Conservation (phyloP, 2,113 vertebrate genomes). For the Limnothrissa miodon region DNA sequence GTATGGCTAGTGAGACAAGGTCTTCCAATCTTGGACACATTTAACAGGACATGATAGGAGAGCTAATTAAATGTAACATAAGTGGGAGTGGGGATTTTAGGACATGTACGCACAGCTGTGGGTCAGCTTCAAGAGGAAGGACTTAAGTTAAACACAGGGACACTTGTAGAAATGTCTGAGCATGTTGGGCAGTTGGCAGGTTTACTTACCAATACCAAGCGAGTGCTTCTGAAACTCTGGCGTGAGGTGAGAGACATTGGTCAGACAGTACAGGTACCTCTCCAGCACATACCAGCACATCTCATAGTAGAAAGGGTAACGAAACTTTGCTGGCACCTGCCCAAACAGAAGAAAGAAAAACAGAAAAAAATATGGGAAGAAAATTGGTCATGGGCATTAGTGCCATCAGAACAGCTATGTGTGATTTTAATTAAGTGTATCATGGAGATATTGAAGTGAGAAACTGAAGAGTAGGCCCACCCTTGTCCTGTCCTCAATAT, state of each 20-base stretch:
- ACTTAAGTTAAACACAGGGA: background rate
- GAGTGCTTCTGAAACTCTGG: constrained; percentile 96
- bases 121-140: no score
- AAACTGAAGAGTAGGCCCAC: constrained; percentile 63
- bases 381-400: background rate
- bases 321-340: constrained; percentile 95
- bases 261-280: constrained; percentile 93
- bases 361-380: background rate
- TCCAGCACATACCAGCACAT: constrained; percentile 99
- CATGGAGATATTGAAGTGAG: background rate
- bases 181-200: no score
- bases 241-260: constrained; percentile 87
- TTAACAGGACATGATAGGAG: background rate
- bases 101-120: no score
- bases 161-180: background rate
- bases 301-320: constrained; percentile 97
- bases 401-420: background rate
- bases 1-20: background rate
- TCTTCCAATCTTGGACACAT: background rate
- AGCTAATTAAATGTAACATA: no score
- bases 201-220: constrained; percentile 85
- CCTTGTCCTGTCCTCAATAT: constrained; percentile 93
- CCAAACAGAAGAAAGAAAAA: background rate
- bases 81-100: no score
- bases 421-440: background rate